Percentiles rank a stretch among this genome's conserved stretches.
These are phyloP conservation scores for Leistus spinibarbis DNA, from an alignment of 2,888 invertebrate species.

Conservation along the genomic window DNA sequence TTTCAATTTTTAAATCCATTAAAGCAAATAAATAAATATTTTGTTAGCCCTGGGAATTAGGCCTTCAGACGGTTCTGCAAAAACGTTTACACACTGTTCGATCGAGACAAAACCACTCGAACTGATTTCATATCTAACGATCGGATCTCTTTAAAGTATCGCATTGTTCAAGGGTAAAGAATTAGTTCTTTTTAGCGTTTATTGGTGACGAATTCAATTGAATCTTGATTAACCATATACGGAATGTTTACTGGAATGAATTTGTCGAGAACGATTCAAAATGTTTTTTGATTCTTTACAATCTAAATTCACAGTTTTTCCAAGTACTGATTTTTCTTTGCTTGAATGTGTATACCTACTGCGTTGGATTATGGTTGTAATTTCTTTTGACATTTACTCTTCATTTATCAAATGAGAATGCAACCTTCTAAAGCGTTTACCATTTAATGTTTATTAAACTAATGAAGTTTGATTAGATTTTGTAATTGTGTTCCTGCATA, in stretches of 20 bases:
- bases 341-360: no score
- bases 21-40: no score
- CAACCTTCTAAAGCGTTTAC: neutral
- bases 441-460: neutral
- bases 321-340: no score
- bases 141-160: neutral
- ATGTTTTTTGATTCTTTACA: neutral
- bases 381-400: no score
- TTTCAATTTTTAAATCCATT: no score
- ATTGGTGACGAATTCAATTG: neutral
- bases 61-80: neutral
- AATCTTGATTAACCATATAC: neutral
- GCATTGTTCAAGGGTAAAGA: neutral
- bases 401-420: neutral
- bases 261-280: neutral
- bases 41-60: no score
- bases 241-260: neutral
- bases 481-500: neutral
- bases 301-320: neutral
- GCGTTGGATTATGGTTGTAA: no score
- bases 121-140: slow-evolving; percentile 1
- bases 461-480: neutral
- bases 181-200: no score
- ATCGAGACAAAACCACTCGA: neutral
- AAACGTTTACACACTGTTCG: neutral